Conservation (phyloP, 2,888 invertebrate genomes). For the Chrysolina haemoptera region DNA sequence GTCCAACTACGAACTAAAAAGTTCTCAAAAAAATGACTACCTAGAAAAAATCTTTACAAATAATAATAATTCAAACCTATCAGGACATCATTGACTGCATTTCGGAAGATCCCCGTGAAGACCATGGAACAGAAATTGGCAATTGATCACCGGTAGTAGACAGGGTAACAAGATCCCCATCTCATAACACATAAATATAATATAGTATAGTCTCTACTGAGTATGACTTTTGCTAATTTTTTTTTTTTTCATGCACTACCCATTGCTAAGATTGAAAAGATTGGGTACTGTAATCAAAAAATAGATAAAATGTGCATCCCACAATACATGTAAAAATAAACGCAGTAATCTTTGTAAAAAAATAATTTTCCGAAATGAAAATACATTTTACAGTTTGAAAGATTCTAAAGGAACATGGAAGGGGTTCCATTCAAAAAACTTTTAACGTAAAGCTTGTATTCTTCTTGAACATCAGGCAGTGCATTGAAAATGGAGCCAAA, state of each 20-base stretch:
- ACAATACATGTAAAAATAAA: no score
- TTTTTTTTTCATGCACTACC: not conserved
- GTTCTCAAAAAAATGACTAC: slow-evolving; percentile 34
- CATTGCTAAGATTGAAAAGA: not conserved
- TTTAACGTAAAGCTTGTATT: not conserved
- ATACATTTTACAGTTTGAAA: no score
- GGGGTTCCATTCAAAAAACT: not conserved
- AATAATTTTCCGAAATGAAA: no score
- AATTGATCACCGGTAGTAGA: slow-evolving; percentile 32
- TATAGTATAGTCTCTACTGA: not conserved
- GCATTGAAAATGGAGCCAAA: not conserved
- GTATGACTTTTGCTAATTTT: not conserved
- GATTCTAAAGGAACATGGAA: not conserved
- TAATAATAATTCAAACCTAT: slow-evolving; percentile 68
- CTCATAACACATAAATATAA: slow-evolving; percentile 36
- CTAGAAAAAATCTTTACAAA: slow-evolving; percentile 50
- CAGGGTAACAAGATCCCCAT: slow-evolving; percentile 28
- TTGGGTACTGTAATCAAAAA: not conserved
- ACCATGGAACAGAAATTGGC: slow-evolving; percentile 65
- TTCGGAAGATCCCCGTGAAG: slow-evolving; percentile 57
- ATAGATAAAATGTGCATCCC: no score
- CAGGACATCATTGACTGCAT: slow-evolving; percentile 70
- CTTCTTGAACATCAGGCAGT: slow-evolving; percentile 2
- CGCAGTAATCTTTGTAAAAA: no score
- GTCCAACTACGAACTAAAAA: slow-evolving; percentile 40